Base-by-base conservation (phyloP, 2,113 vertebrate genomes). In the Sceloporus tristichus region DNA sequence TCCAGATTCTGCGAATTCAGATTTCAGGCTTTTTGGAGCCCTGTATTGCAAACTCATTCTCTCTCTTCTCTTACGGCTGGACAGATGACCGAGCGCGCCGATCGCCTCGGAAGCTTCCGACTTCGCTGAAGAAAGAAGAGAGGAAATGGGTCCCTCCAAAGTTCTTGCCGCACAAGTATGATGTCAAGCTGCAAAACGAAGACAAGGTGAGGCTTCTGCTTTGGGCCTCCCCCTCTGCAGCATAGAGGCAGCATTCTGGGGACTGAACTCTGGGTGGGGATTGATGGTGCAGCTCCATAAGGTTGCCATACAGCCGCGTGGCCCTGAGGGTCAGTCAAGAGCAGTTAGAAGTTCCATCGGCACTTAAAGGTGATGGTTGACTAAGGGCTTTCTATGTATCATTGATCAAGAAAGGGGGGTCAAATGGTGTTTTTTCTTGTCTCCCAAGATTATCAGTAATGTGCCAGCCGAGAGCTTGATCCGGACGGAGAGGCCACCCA, bases 81-180 rank as follows among this genome's bases (percentile, higher is more conserved):
- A 74, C 91, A 99, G 98, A 97, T 90, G 99, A 99, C 90, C 95
- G 98, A 91, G 98, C 99, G 9, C 98, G 99, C 0, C 97, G 99
- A 77, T 99, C 99, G 48, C 99, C 98, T 85, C 97, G 99, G 88
- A 99, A 99, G 94, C 97, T 98, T 68, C 97, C 98, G 77, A 98
- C 98, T 87, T 98, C 98, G 1, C 93, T 98, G 94, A 99, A 99
- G 92, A 99, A 99, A 88, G 98, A 99, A 90, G 99, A 97, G 95
- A 98, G 97, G 93, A 99, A 96, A 92, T 99, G 99, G 99, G 98
- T 95, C 48, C 99, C 98, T 94, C 99, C 99, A 59, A 99, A 99
- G 92, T 99, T 99, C 92, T 96, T 99, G 92, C 98, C 98, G 70
- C 98, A 98, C 91, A 99, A 98, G 89, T 99, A 99, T 0, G 98